A percentile compares a stretch with the other conserved stretches of the same genome.
phyloP scores from a whole-genome alignment of 2,797 vertebrate genomes.

The Myotis findleyi region DNA sequence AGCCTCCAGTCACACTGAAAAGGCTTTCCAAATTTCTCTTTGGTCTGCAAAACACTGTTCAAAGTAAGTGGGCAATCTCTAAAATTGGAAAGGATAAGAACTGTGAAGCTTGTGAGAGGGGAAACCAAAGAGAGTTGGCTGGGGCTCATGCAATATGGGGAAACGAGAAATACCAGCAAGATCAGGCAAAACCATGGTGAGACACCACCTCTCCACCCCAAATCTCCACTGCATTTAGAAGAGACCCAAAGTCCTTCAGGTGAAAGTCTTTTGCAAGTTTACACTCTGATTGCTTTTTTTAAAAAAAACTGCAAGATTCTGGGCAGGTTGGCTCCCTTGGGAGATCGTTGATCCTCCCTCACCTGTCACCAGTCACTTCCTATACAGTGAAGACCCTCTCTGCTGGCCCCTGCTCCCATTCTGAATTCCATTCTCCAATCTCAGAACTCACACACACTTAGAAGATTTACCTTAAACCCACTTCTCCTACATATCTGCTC shows the following conservation, averaged over 20 bases:
- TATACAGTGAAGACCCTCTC: not conserved
- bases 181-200: not conserved
- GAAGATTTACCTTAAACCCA: not conserved
- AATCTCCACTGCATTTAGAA: not conserved
- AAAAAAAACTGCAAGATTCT: not conserved
- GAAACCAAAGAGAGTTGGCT: not conserved
- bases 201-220: not conserved
- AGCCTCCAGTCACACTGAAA: not conserved
- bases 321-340: not conserved
- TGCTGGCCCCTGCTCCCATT: not conserved
- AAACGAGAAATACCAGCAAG: not conserved
- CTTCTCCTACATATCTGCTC: not conserved
- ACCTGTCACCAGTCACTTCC: not conserved
- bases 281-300: not conserved
- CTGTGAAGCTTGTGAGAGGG: not conserved
- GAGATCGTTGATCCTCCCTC: not conserved
- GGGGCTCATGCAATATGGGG: not conserved
- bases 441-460: not conserved
- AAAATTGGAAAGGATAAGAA: not conserved
- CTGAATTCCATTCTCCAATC: not conserved
- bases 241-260: not conserved
- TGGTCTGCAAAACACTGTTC: not conserved
- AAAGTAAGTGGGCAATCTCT: not conserved
- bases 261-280: not conserved
- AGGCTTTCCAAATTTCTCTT: constrained; percentile 21